Evolutionary conservation across 2,888 invertebrate species (phyloP), one percentile per base, ranked within the genome.

Genomic region (Drosophila merina): DNA sequence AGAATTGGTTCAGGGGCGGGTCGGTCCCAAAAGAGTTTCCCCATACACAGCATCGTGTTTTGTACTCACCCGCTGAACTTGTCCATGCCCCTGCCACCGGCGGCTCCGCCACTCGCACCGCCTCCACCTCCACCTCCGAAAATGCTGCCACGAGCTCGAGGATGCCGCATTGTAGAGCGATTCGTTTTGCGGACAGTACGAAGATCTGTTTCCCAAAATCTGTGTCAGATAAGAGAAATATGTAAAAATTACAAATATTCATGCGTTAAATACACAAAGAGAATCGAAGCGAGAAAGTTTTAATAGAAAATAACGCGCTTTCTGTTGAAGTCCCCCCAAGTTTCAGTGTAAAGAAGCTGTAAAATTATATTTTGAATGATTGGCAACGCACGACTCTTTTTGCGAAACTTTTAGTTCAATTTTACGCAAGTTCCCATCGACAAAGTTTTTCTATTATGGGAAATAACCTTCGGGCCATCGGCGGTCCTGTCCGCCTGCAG

Each of bases 131-230:
- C 63, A 14, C 62, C 57, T 0, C 69, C 71, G 12, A 66, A 72
- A 1, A 70, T 9, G 2, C 78, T 87, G 14, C 78, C 83, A 6
- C 88, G 79, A 8, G 36, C 14, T 20, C 80, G 86, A 7, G 78
- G 78, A 25, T 70, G 71, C 20, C 92, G 88, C 69, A 92, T 89
- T 91, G 93, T 93, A 3, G 94, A 94, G 56, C 93, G 92, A 88
- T 96, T 96, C 20, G 93, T 93, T 78, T 95, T 94, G 28, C 96
- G 92, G 0, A 94, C 96, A n/a, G 95, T 93, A 58, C 94, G 94
- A 57, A 97, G 94, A 90, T 97, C 96, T 75, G 95, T 94, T 88
- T 95, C 95, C 96, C 96, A 97, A 91, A 96, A 96, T 38, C 92
- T 92, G 70, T n/a, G 74, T 73, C 10, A 20, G 10, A n/a, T 7